These are phyloP conservation scores for Calonectris borealis DNA, from an alignment of 2,113 vertebrate species.

Conservation along the genomic window DNA sequence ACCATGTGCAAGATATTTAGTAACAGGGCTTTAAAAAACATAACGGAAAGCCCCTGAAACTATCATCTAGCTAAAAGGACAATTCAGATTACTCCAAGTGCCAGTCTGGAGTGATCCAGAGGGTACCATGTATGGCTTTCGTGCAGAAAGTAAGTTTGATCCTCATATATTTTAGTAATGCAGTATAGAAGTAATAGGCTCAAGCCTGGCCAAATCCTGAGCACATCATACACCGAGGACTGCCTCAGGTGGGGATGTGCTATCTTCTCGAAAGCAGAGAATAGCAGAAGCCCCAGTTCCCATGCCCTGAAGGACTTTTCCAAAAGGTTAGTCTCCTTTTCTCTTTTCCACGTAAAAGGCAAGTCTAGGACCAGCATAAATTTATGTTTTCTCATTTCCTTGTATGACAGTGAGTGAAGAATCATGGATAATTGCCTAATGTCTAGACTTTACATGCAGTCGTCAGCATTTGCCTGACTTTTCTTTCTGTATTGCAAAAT, in stretches of 20 bases:
- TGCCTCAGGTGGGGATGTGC: background rate
- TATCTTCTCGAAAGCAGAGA: background rate
- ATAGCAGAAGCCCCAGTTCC: background rate
- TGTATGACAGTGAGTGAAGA: background rate
- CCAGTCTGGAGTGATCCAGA: background rate
- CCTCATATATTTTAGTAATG: background rate
- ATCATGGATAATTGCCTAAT: constrained; percentile 6
- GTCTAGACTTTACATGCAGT: constrained; percentile 35
- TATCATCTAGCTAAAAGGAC: background rate
- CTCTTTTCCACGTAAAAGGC: background rate
- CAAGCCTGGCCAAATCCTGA: background rate
- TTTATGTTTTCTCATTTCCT: constrained; percentile 9
- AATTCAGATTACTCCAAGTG: background rate
- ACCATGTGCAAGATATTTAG: background rate
- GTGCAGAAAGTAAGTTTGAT: background rate
- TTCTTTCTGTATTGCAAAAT: constrained; percentile 3
- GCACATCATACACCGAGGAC: background rate
- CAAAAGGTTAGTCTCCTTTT: background rate
- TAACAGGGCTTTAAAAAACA: background rate
- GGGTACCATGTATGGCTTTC: background rate
- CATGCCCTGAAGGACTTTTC: background rate
- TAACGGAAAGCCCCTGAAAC: background rate
- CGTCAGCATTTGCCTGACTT: background rate
- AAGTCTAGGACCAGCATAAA: background rate
- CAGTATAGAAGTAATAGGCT: background rate